A percentile compares a stretch with the other conserved stretches of the same genome.
Conservation (phyloP, 2,797 vertebrate species). For the Danio choprae region DNA sequence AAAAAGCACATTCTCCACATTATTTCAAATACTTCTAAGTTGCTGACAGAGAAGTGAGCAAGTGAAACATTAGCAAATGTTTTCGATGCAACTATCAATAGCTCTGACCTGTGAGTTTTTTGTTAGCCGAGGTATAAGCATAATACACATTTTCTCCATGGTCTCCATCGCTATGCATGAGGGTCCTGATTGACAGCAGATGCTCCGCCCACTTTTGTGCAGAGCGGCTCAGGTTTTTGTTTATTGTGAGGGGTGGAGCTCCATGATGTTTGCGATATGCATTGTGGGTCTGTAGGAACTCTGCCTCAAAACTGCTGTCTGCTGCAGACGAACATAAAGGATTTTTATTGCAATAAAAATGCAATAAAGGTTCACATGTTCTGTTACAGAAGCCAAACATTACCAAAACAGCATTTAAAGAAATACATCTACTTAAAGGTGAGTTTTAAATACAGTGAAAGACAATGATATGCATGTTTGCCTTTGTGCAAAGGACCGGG, state of each 20-base stretch:
- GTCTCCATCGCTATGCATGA: slow-evolving; percentile 62
- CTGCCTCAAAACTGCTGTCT: slow-evolving; percentile 67
- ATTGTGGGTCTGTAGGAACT: slow-evolving; percentile 75
- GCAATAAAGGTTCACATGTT: not conserved
- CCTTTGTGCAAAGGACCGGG: not conserved
- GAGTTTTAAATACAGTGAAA: not conserved
- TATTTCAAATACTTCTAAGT: not conserved
- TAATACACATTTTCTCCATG: slow-evolving; percentile 75
- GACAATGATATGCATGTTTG: not conserved
- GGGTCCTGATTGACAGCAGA: slow-evolving; percentile 19
- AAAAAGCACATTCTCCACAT: not conserved
- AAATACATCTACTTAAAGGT: slow-evolving; percentile 6
- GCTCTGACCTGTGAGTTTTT: slow-evolving; percentile 36
- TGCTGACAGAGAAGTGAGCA: not conserved
- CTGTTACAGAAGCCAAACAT: not conserved
- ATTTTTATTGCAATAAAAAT: not conserved
- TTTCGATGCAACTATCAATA: not conserved
- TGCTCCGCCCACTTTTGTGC: slow-evolving; percentile 75
- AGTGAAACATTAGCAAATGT: not conserved
- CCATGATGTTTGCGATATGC: slow-evolving; percentile 66
- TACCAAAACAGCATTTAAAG: not conserved
- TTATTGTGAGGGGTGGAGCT: slow-evolving; percentile 59
- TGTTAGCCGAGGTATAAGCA: slow-evolving; percentile 38
- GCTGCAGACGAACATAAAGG: slow-evolving; percentile 12
- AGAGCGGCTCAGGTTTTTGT: slow-evolving; percentile 43